Conservation (phyloP, 1,140 invertebrate genomes). For the Phymorhynchus buccinoides region DNA sequence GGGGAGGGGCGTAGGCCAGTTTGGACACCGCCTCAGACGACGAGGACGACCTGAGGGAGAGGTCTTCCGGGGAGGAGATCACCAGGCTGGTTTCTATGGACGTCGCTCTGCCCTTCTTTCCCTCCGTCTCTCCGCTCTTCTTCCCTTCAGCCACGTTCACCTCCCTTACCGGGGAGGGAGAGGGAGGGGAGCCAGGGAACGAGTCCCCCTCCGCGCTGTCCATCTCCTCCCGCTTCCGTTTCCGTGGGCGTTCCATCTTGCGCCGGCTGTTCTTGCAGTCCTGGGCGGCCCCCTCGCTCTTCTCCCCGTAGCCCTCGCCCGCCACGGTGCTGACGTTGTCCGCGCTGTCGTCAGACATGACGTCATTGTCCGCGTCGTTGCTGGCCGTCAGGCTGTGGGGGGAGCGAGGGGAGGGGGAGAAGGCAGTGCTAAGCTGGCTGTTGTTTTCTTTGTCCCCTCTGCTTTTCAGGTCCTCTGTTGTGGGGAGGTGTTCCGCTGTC, state of each 20-base stretch:
- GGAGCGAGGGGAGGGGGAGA: neutral
- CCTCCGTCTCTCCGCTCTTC: neutral
- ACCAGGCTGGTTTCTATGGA: neutral
- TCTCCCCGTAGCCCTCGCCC: constrained; percentile 21
- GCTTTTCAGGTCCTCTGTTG: neutral
- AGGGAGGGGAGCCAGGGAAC: neutral
- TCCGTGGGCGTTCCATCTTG: constrained; percentile 69
- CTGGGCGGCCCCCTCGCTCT: neutral
- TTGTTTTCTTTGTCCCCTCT: neutral
- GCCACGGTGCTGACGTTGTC: neutral
- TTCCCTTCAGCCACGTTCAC: neutral
- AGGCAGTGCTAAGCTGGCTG: neutral
- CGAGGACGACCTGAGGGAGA: constrained; percentile 48
- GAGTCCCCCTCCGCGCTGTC: neutral
- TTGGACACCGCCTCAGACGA: constrained; percentile 18
- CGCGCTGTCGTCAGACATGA: constrained; percentile 38
- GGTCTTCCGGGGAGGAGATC: constrained; percentile 51
- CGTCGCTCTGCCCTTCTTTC: neutral
- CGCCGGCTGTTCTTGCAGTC: constrained; percentile 67
- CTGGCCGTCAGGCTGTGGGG: constrained; percentile 17
- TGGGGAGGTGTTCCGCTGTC: neutral
- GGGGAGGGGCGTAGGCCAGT: neutral
- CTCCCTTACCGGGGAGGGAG: constrained; percentile 10
- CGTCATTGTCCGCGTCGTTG: constrained; percentile 69
- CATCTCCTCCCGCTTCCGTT: constrained; percentile 59